phyloP scores from a whole-genome alignment of 1,140 invertebrate species.

The Eriosoma lanigerum region DNA sequence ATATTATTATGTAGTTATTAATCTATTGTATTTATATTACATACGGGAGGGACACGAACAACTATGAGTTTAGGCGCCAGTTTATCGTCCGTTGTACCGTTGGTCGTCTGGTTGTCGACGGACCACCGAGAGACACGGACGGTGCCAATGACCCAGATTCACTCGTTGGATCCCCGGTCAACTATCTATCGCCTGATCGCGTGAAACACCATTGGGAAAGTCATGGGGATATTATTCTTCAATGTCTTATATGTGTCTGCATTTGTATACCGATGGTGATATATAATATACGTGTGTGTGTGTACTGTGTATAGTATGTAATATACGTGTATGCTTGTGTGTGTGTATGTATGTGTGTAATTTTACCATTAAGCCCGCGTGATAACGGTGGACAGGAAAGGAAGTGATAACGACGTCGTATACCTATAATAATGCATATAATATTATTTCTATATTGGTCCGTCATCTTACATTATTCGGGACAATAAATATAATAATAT shows the following conservation, averaged over 20 bases:
- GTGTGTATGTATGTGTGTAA: conserved; percentile 17
- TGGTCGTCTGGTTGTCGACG: not conserved
- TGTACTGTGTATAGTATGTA: not conserved
- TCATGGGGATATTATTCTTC: conserved; percentile 18
- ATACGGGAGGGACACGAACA: not conserved
- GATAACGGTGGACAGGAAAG: conserved; percentile 20
- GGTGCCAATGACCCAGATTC: not conserved
- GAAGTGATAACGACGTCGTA: conserved; percentile 4
- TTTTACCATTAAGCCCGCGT: not conserved
- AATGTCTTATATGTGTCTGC: too few species aligned
- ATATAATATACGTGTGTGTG: not conserved
- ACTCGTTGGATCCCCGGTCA: not conserved
- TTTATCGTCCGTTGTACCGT: not conserved
- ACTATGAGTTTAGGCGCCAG: not conserved
- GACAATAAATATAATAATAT: not conserved
- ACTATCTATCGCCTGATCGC: not conserved
- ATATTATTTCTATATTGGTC: too few species aligned
- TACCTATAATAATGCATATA: too few species aligned
- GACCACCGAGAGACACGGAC: not conserved
- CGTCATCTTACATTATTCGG: not conserved
- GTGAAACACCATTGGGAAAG: not conserved
- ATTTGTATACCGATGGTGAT: too few species aligned
- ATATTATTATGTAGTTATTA: too few species aligned
- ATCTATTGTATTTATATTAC: not conserved
- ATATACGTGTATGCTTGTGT: not conserved